Percentiles rank a stretch among this genome's conserved stretches.
Conservation (phyloP, 2,797 vertebrate species). For the Poeciliopsis infans region DNA sequence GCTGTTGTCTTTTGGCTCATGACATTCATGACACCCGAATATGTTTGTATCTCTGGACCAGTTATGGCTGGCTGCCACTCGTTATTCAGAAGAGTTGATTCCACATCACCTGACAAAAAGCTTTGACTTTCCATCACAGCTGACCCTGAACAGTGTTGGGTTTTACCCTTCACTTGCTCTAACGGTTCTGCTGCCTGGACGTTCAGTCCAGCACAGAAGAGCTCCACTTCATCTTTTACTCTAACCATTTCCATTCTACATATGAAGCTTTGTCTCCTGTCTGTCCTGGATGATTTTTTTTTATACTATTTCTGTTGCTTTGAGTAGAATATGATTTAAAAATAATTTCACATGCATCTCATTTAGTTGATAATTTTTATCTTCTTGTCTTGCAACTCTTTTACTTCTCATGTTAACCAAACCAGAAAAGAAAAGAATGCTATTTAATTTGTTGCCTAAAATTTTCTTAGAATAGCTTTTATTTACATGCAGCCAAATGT, state of each 20-base stretch:
- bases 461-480: not conserved
- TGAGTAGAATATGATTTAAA: not conserved
- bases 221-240: constrained; percentile 14
- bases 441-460: not conserved
- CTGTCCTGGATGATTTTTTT: constrained; percentile 8
- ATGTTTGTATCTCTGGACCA: constrained; percentile 22
- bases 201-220: not conserved
- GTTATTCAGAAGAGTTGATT: constrained; percentile 40
- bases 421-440: constrained; percentile 32
- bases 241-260: constrained; percentile 1
- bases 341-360: constrained; percentile 47
- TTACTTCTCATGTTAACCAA: constrained; percentile 36
- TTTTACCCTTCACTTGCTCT: not conserved
- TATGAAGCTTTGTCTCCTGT: not conserved
- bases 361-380: constrained; percentile 37
- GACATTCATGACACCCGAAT: constrained; percentile 24
- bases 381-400: constrained; percentile 18
- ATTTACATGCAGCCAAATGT: not conserved
- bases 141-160: constrained; percentile 24
- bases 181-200: not conserved
- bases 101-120: constrained; percentile 51
- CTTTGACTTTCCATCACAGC: constrained; percentile 21
- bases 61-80: constrained; percentile 40
- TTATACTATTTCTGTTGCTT: constrained; percentile 8
- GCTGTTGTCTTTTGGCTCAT: constrained; percentile 18